Evolutionary conservation across 2,888 invertebrate genomes (phyloP).

Genomic region (Drosophila ezoana): DNA sequence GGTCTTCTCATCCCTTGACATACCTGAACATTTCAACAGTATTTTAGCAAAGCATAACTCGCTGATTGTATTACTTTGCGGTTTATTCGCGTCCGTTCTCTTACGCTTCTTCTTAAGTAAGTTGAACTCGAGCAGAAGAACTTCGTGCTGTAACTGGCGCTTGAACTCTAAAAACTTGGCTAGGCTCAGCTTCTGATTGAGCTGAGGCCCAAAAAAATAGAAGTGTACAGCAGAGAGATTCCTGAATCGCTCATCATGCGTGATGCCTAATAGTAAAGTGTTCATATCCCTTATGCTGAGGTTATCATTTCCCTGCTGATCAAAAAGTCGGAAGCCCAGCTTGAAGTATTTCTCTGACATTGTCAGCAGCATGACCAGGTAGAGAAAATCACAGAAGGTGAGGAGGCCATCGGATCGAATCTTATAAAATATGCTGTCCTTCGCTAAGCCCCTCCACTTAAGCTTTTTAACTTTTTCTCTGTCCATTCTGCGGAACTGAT

Average conservation of each 20-base stretch:
- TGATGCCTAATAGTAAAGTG: slow-evolving; percentile 11
- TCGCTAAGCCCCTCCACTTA: background rate
- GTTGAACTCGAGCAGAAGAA: slow-evolving; percentile 43
- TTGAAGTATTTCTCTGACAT: slow-evolving; percentile 36
- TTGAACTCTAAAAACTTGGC: slow-evolving; percentile 38
- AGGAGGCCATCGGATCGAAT: slow-evolving; percentile 46
- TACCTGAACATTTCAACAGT: slow-evolving; percentile 31
- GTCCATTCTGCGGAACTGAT: slow-evolving; percentile 29
- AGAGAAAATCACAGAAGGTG: slow-evolving; percentile 48
- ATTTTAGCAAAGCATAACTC: slow-evolving; percentile 51
- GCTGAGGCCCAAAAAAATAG: slow-evolving; percentile 38
- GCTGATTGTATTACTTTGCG: slow-evolving; percentile 22
- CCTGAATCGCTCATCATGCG: slow-evolving; percentile 1
- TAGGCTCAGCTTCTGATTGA: slow-evolving; percentile 23
- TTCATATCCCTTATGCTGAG: slow-evolving; percentile 25
- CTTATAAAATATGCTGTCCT: slow-evolving; percentile 51
- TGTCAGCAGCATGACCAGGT: slow-evolving; percentile 32
- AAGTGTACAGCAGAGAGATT: slow-evolving; percentile 8
- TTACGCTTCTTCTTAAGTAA: slow-evolving; percentile 13
- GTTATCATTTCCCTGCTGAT: slow-evolving; percentile 12
- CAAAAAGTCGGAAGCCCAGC: slow-evolving; percentile 47
- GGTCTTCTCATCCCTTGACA: background rate
- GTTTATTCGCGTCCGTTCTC: background rate
- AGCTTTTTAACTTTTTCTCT: background rate
- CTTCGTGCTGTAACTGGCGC: slow-evolving; percentile 23